Evolutionary conservation across 2,797 vertebrate genomes (phyloP).

Genomic region (Enoplosus armatus): DNA sequence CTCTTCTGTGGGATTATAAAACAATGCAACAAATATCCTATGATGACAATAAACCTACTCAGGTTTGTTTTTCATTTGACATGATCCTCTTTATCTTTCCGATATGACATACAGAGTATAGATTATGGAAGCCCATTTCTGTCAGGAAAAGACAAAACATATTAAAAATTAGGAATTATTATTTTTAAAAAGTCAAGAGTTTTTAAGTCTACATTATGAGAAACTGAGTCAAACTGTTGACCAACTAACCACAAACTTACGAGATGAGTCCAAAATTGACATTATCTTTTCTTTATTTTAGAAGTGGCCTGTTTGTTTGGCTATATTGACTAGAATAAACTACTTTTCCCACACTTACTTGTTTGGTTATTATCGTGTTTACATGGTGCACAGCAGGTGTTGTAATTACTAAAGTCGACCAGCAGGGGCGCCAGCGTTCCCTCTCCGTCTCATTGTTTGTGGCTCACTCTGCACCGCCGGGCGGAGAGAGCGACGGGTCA

Average conservation of each 20-base stretch:
- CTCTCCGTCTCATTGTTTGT: slow-evolving; percentile 60
- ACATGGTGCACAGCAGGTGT: neutral
- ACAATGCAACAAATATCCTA: neutral
- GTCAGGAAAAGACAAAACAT: neutral
- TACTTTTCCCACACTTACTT: neutral
- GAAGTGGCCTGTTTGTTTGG: neutral
- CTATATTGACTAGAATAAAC: neutral
- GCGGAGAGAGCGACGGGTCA: slow-evolving; percentile 64
- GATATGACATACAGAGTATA: neutral
- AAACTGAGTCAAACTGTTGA: neutral
- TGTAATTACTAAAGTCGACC: slow-evolving; percentile 2
- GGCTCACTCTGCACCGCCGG: slow-evolving; percentile 32
- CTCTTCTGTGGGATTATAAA: neutral
- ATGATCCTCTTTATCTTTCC: neutral
- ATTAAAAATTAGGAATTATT: neutral
- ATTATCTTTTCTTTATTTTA: too few species aligned
- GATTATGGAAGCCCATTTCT: neutral
- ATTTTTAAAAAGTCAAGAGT: neutral
- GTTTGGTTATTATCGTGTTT: neutral
- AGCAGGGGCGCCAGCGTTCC: slow-evolving; percentile 31
- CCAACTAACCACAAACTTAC: neutral
- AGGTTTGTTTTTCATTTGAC: neutral
- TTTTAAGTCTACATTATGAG: neutral
- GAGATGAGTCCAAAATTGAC: too few species aligned
- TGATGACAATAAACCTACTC: neutral